Base-by-base conservation (phyloP, 2,797 vertebrate species). In the Triplophysa yarkandensis region DNA sequence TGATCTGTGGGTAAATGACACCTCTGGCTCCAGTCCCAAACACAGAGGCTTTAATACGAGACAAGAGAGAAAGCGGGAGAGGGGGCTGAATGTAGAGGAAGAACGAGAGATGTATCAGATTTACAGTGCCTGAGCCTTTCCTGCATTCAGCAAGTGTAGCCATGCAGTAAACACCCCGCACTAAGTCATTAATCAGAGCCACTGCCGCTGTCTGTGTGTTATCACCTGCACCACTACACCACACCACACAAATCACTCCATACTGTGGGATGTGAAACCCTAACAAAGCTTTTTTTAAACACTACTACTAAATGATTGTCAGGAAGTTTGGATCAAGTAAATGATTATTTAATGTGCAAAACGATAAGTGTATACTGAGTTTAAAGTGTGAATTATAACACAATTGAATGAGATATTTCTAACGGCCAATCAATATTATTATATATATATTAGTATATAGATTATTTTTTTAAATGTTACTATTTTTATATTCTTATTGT, bases 111-210 rank as follows among this genome's bases (percentile, higher is more conserved):
- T 70, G 68, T 39, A 57, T 52, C 46, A 55, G 79, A 82, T 82
- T 82, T 78, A 80, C 71, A 76, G 65, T 10, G n/a, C 61, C 21
- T 16, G 25, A 72, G 63, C 57, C 61, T 60, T 74, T 81, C 81
- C 74, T 74, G 77, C 71, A 85, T 80, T 83, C 80, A 76, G 77
- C 21, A 46, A 79, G 76, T 78, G 78, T 82, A 81, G 82, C 71
- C 77, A 81, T 83, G 84, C 80, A 80, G 84, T 77, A 80, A 83
- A 81, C 72, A 68, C 62, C 28, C 63, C 57, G 72, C 77, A 75
- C 73, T 34, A 41, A 28, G 69, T 61, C 72, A 83, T 82, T 80
- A 83, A 81, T 77, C 79, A 83, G 67, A 67, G 64, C 41, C 58
- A 62, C 54, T 14, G 41, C 41, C 63, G 61, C 72, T 76, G 77